These are phyloP conservation scores for Montipora capitata DNA, from an alignment of 92 coral and sea anemone species.

Conservation along the genomic window DNA sequence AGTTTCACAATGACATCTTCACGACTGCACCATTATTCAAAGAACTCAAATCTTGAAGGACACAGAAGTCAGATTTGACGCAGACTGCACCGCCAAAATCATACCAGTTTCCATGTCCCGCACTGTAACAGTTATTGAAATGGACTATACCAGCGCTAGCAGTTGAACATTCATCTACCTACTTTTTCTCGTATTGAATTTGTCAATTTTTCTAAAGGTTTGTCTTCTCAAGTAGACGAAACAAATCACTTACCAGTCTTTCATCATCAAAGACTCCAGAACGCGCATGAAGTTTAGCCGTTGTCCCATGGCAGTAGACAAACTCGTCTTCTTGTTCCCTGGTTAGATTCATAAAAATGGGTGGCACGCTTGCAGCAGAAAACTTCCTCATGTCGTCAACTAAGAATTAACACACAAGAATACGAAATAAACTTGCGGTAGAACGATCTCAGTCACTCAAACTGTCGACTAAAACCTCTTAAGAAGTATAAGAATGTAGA, in stretches of 20 bases:
- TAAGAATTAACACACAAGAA: not conserved
- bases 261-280: conserved; percentile 12
- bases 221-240: too few relatives aligned
- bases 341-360: not conserved
- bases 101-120: too few relatives aligned
- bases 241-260: not conserved
- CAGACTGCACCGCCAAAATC: too few relatives aligned
- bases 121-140: too few relatives aligned
- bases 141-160: too few relatives aligned
- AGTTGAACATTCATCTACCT: too few relatives aligned
- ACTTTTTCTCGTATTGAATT: too few relatives aligned
- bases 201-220: too few relatives aligned
- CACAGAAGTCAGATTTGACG: too few relatives aligned
- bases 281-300: conserved; percentile 44
- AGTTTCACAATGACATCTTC: too few relatives aligned
- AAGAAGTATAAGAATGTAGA: not conserved
- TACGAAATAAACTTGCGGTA: not conserved
- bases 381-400: conserved; percentile 18
- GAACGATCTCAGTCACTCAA: not conserved
- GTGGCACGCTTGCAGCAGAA: conserved; percentile 25
- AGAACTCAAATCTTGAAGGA: too few relatives aligned
- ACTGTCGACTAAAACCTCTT: not conserved
- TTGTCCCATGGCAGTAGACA: conserved; percentile 9
- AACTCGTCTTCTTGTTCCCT: not conserved
- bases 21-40: too few relatives aligned